Conservation (phyloP, 2,797 vertebrate species). For the Semotilus atromaculatus region DNA sequence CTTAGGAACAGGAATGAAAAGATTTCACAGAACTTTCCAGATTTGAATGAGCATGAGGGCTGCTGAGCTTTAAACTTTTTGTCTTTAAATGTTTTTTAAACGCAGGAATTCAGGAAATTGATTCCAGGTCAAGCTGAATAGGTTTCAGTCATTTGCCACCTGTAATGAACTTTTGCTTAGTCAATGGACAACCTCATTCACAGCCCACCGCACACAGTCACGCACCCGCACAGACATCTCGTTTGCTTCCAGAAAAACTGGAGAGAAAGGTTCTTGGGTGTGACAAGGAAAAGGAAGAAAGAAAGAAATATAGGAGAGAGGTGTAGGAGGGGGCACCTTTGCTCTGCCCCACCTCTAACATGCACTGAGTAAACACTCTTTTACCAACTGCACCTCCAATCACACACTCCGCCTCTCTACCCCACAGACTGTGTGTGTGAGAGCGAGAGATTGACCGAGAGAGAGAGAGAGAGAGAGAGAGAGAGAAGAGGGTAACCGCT, state of each 20-base stretch:
- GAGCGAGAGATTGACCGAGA: constrained; percentile 3
- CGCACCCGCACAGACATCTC: background rate
- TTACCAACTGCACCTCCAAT: constrained; percentile 73
- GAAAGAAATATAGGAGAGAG: constrained; percentile 44
- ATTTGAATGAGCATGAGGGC: background rate
- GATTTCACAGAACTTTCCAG: constrained; percentile 1
- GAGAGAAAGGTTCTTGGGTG: constrained; percentile 30
- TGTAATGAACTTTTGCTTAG: constrained; percentile 30
- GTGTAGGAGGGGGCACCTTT: constrained; percentile 62
- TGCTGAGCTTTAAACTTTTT: background rate
- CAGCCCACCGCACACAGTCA: background rate
- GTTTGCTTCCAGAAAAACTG: constrained; percentile 11
- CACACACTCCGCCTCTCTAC: constrained; percentile 58
- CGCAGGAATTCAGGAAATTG: constrained; percentile 43
- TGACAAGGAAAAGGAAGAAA: constrained; percentile 41
- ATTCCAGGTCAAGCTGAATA: constrained; percentile 24
- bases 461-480: constrained; percentile 28
- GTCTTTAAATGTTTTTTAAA: background rate
- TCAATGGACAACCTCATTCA: constrained; percentile 36
- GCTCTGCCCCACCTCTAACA: constrained; percentile 70
- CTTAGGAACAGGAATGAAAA: constrained; percentile 33
- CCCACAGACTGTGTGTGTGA: constrained; percentile 44
- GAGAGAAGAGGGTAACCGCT: constrained; percentile 31
- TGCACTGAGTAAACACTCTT: constrained; percentile 78
- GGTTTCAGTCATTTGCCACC: constrained; percentile 11